phyloP scores from a whole-genome alignment of 2,888 invertebrate genomes.

The Dione vanillae region DNA sequence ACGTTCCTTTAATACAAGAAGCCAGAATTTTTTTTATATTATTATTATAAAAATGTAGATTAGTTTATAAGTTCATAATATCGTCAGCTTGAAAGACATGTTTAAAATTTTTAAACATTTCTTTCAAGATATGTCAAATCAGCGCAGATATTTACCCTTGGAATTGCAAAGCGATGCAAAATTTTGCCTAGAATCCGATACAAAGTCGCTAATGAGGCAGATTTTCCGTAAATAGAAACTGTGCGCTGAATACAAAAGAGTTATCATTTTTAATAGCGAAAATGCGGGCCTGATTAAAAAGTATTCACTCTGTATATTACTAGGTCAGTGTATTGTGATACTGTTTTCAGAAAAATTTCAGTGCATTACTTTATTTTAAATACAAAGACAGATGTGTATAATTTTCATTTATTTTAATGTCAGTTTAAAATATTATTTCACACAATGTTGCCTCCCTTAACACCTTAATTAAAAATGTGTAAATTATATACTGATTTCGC shows the following conservation, averaged over 20 bases:
- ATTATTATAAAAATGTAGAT: neutral
- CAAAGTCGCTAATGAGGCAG: constrained; percentile 36
- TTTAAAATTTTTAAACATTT: neutral
- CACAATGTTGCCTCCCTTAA: too few species aligned
- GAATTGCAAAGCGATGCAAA: constrained; percentile 4
- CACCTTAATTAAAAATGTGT: too few species aligned
- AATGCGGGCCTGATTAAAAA: constrained; percentile 28
- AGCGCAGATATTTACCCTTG: neutral
- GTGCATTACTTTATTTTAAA: constrained; percentile 3
- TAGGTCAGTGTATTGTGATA: constrained; percentile 16
- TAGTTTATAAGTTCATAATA: too few species aligned
- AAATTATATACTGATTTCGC: too few species aligned
- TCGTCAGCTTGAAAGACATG: neutral
- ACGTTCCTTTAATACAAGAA: neutral
- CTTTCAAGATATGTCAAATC: neutral
- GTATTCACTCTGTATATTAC: constrained; percentile 25
- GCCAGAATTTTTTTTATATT: neutral
- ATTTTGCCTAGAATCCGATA: constrained; percentile 20
- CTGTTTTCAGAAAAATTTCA: neutral
- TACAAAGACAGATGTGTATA: neutral
- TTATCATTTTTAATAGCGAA: constrained; percentile 33
- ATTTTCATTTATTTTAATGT: too few species aligned
- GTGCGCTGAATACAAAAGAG: constrained; percentile 33
- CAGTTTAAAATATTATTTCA: too few species aligned
- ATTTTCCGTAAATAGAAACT: constrained; percentile 22